phyloP scores from a whole-genome alignment of 2,113 vertebrate genomes.

The Lipophrys pholis region DNA sequence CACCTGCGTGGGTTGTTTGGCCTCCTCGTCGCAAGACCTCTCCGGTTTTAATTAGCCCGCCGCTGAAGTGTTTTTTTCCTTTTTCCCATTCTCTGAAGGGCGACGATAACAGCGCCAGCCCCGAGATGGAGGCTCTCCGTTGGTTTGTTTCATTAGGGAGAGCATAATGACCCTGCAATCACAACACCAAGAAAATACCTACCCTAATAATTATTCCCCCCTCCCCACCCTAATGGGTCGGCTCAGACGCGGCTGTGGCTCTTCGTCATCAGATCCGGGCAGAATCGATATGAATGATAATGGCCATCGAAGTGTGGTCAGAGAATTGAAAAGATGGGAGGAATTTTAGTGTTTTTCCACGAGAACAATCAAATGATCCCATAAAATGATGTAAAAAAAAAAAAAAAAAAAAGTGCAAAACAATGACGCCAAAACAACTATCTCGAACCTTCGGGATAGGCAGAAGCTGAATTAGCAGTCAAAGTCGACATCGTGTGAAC shows the following conservation, averaged over 20 bases:
- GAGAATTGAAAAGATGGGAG: no score
- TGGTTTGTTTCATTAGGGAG: slow-evolving; percentile 70
- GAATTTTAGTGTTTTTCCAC: no score
- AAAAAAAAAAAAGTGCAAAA: no score
- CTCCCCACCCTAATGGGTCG: slow-evolving; percentile 60
- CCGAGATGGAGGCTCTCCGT: slow-evolving; percentile 64
- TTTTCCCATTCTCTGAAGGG: slow-evolving; percentile 76
- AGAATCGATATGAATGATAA: slow-evolving; percentile 25
- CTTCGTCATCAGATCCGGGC: slow-evolving; percentile 40
- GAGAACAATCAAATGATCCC: no score
- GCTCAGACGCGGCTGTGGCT: no score
- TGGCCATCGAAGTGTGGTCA: no score
- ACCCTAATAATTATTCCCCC: slow-evolving; percentile 68
- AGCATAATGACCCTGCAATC: slow-evolving; percentile 72
- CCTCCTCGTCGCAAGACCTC: slow-evolving; percentile 69
- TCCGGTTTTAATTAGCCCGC: slow-evolving; percentile 80
- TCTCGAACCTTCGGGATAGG: no score
- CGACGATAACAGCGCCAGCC: slow-evolving; percentile 65
- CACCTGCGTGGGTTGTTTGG: slow-evolving; percentile 73
- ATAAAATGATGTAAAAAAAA: no score
- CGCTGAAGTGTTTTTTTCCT: slow-evolving; percentile 78
- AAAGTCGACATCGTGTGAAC: no score
- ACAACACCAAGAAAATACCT: slow-evolving; percentile 69
- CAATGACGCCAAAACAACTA: no score
- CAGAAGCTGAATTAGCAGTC: no score